Conservation (phyloP, 2,888 invertebrate species). For the Hypomecis punctinalis region DNA sequence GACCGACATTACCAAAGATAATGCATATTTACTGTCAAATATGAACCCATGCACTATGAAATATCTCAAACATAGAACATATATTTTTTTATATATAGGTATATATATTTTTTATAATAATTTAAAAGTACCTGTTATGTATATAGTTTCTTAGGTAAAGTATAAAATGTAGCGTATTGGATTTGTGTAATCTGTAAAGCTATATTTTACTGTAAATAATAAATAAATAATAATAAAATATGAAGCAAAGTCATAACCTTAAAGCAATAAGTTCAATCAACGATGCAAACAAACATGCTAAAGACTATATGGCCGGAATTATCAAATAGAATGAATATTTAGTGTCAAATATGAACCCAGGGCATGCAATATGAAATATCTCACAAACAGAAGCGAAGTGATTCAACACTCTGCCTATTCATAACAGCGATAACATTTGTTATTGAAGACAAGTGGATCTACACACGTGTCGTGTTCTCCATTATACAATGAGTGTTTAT, state of each 20-base stretch:
- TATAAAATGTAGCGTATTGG: no score
- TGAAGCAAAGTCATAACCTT: no score
- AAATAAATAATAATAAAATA: no score
- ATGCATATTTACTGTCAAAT: neutral
- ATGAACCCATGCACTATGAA: constrained; percentile 2
- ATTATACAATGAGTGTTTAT: constrained; percentile 56
- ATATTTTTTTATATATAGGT: no score
- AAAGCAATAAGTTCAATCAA: no score
- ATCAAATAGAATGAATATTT: neutral
- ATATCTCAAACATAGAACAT: constrained; percentile 50
- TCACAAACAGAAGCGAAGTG: constrained; percentile 48
- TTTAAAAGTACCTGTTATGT: no score
- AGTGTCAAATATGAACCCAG: neutral
- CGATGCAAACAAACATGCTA: no score
- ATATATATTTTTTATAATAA: no score
- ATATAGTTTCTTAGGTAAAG: no score
- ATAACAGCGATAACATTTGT: constrained; percentile 48
- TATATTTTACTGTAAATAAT: no score
- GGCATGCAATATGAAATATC: constrained; percentile 30
- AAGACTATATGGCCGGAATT: no score
- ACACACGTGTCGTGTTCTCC: constrained; percentile 51
- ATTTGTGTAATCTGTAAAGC: no score
- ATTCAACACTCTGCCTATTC: constrained; percentile 53
- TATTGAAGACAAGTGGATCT: constrained; percentile 54
- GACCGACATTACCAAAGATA: neutral